These are phyloP conservation scores for Syngnathoides biaculeatus DNA, from an alignment of 2,113 vertebrate genomes.

Conservation along the genomic window DNA sequence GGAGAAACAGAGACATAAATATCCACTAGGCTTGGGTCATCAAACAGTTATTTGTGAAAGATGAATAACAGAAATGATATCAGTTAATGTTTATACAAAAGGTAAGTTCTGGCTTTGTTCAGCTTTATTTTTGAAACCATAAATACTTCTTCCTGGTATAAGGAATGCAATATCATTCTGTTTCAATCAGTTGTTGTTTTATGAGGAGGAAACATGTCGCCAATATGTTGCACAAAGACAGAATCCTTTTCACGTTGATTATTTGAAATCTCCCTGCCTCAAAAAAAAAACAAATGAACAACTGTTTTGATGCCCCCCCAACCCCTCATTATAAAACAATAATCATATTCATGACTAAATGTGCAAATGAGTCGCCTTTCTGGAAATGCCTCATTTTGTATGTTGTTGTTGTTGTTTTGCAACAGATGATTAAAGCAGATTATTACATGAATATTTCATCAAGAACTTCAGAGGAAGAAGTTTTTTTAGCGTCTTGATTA, in stretches of 20 bases:
- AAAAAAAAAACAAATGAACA: constrained; percentile 52
- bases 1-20: too few species aligned
- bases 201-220: background rate
- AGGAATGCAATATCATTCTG: too few species aligned
- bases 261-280: constrained; percentile 32
- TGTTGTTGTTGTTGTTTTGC: constrained; percentile 56
- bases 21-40: too few species aligned
- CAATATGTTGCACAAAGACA: background rate
- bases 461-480: constrained; percentile 29
- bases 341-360: constrained; percentile 72
- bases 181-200: background rate
- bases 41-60: too few species aligned
- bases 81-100: background rate
- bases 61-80: background rate
- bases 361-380: constrained; percentile 52
- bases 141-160: too few species aligned
- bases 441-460: constrained; percentile 64
- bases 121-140: too few species aligned
- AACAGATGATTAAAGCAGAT: constrained; percentile 58
- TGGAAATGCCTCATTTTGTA: constrained; percentile 46
- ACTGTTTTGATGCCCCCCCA: constrained; percentile 46
- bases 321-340: constrained; percentile 59
- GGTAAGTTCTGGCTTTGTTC: background rate
- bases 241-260: background rate
- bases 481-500: constrained; percentile 43